Conservation (phyloP, 2,888 invertebrate genomes). For the Lepidochitona cinerea region DNA sequence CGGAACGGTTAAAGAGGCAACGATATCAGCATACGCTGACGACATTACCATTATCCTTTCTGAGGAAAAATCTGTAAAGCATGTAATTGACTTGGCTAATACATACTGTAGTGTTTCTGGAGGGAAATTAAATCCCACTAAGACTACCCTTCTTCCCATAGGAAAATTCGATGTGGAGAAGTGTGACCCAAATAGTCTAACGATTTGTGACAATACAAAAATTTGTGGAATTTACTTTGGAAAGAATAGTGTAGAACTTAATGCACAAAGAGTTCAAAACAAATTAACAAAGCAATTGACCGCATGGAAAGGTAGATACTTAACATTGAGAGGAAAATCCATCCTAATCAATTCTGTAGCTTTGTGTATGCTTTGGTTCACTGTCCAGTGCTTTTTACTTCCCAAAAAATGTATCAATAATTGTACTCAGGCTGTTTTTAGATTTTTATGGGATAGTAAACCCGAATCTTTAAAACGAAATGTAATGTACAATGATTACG, state of each 20-base stretch:
- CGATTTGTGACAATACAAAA: background rate
- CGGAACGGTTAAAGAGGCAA: background rate
- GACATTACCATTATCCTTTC: slow-evolving; percentile 12
- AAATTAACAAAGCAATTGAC: background rate
- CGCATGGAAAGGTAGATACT: background rate
- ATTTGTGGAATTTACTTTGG: background rate
- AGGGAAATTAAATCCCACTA: slow-evolving; percentile 26
- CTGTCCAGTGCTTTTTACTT: too few relatives aligned
- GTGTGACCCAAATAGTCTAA: background rate
- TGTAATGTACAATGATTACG: too few relatives aligned
- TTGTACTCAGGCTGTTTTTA: too few relatives aligned
- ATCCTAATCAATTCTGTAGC: background rate
- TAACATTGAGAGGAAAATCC: background rate
- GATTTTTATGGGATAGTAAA: too few relatives aligned
- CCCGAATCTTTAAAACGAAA: too few relatives aligned
- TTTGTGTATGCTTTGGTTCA: background rate
- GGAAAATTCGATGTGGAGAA: background rate
- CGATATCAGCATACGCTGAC: slow-evolving; percentile 17
- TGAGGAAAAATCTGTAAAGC: slow-evolving; percentile 4
- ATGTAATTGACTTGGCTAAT: slow-evolving; percentile 2
- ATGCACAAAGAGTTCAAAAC: background rate
- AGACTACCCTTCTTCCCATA: slow-evolving; percentile 20
- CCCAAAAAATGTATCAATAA: too few relatives aligned
- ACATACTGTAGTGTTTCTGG: slow-evolving; percentile 18
- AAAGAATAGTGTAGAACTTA: background rate